Base-by-base conservation (phyloP, 64 coral and sea anemone genomes). In the Trachythela sp. region DNA sequence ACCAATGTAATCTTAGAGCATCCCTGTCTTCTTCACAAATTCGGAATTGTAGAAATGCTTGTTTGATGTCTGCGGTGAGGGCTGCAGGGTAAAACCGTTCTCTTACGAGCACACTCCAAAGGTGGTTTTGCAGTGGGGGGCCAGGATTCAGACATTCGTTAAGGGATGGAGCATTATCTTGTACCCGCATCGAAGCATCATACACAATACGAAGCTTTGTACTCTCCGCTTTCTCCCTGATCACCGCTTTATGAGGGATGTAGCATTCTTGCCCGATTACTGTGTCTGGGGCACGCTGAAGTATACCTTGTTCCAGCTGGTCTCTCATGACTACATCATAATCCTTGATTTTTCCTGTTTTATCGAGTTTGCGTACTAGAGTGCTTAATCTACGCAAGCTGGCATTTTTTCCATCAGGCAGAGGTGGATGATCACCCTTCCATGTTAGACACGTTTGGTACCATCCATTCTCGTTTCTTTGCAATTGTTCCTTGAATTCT, bases 271-370 rank as follows among this genome's bases (percentile, higher is more conserved):
- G 42, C 30, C 31, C 68, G 9, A 36, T 67, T 27, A 41, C 41
- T 22, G 39, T 60, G 48, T 86, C 48, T 34, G 31, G 22, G 31
- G 80, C 76, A 54, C 32, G 32, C 90, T 50, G 48, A n/a, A n/a
- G n/a, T n/a, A n/a, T n/a, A n/a, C n/a, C n/a, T n/a, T n/a, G 40
- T 13, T 39, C 84, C 26, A 85, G 31, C 58, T 91, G 90, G 11
- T 86, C 84, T 86, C 75, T 83, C 27, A 91, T 91, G 6, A 91
- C 35, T n/a, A 36, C 39, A 76, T 91, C 90, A 39, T 91, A 86
- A 39, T 51, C 10, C 2, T 86, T 84, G 15, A 91, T 39, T 14
- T 91, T 48, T 8, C 49, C 54, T 10, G 9, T 48, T 76, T 84
- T 77, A 9, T 92, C 60, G 10, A 88, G 85, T 60, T 42, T 87